Evolutionary conservation across 1,140 invertebrate genomes (phyloP), one percentile per base, ranked within the genome.

Genomic region (Panagrolaimus sp.): DNA sequence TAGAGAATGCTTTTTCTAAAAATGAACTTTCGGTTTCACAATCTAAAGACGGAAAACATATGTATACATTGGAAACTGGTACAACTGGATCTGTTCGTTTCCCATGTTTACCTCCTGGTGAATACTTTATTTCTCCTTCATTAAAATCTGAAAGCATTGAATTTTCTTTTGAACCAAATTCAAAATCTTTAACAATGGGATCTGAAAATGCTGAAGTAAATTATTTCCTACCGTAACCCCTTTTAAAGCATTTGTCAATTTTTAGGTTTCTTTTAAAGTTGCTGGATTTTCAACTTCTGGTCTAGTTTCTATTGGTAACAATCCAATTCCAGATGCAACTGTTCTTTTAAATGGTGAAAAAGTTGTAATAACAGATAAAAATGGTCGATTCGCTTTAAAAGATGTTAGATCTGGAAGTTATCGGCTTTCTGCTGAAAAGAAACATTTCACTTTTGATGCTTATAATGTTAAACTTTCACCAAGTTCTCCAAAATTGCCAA

Each of bases 111-210:
- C 51, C 51, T 5, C 51, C 51, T 11, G 51, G 51, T 27, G 51
- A 57, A 20, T 57, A 57, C 27, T 14, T 57, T 57, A 16, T 57
- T 57, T 20, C 51, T 13, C 51, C 51, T 1, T 57, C 51, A 20
- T 57, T 9, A 20, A 27, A 20, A 25, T 20, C 51, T 27, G 27
- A 57, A 11, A 16, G 51, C 11, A 27, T 57, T 57, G 20, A 20
- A 8, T 57, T 57, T 8, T 57, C 51, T n/a, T 57, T 57, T 57
- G 51, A 57, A 23, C 51, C 51, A n/a, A 57, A 4, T 27, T 57
- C 51, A 20, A 57, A 57, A 9, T 11, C 51, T 20, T 57, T 57
- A 0, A 57, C 51, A 1, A 57, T 57, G 51, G 27, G 27, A 27
- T 57, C 51, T 20, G 51, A 57, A 13, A 57, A 57, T 27, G 27